Conservation (phyloP, 2,797 vertebrate species). For the Ctenopoma multispine region DNA sequence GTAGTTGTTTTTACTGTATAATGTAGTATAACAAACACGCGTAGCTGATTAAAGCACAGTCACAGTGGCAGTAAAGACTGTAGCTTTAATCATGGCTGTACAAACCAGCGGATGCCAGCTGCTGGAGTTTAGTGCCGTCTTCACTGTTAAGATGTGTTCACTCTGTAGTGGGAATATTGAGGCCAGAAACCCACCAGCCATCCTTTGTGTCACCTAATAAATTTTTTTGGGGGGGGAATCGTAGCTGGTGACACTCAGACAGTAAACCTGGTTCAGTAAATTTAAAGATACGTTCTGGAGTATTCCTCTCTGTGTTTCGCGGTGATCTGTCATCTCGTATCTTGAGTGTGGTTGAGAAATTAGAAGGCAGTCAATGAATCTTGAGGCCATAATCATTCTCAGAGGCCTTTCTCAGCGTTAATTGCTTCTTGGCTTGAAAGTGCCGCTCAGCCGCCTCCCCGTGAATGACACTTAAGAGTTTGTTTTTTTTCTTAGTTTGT, state of each 20-base stretch:
- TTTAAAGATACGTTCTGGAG: constrained; percentile 22
- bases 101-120: constrained; percentile 65
- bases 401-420: constrained; percentile 51
- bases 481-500: constrained; percentile 51
- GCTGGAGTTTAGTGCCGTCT: constrained; percentile 43
- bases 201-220: constrained; percentile 45
- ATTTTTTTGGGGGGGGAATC: constrained; percentile 37
- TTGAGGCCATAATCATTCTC: constrained; percentile 56
- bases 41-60: constrained; percentile 64
- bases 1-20: constrained; percentile 15
- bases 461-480: constrained; percentile 59
- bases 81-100: constrained; percentile 62
- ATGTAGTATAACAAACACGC: constrained; percentile 43
- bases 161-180: constrained; percentile 42
- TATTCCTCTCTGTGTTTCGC: constrained; percentile 40
- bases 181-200: constrained; percentile 21
- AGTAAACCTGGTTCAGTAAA: constrained; percentile 24
- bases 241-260: constrained; percentile 33
- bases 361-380: constrained; percentile 48
- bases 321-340: constrained; percentile 31
- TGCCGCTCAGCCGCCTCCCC: constrained; percentile 40
- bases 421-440: constrained; percentile 72
- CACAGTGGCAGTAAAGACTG: constrained; percentile 47
- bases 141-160: constrained; percentile 46
- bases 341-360: constrained; percentile 40